These are phyloP conservation scores for Tenthredo livida DNA, from an alignment of 2,888 invertebrate genomes.

Conservation along the genomic window DNA sequence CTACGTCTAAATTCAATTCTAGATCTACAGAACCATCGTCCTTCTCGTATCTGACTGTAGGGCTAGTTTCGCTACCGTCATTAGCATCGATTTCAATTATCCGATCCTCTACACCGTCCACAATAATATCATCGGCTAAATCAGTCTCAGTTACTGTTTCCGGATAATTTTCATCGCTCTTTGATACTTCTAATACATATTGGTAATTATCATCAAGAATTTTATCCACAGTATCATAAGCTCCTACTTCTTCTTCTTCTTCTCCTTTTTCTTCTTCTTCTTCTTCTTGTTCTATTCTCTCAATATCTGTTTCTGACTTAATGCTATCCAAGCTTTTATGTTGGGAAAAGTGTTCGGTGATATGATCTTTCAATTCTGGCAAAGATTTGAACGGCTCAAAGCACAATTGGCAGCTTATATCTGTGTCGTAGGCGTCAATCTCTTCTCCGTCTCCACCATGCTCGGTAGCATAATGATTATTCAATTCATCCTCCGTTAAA, in stretches of 20 bases:
- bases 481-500: conserved; percentile 54
- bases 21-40: conserved; percentile 8
- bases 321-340: conserved; percentile 42
- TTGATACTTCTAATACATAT: conserved; percentile 31
- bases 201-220: background rate
- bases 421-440: conserved; percentile 44
- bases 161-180: conserved; percentile 7
- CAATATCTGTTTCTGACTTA: conserved; percentile 47
- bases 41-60: background rate
- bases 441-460: conserved; percentile 56
- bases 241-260: conserved; percentile 8
- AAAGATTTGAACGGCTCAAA: conserved; percentile 62
- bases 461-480: conserved; percentile 52
- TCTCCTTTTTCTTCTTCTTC: no score
- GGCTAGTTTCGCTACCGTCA: background rate
- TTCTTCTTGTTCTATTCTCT: conserved; percentile 1
- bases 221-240: background rate
- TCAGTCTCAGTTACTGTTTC: conserved; percentile 26
- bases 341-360: conserved; percentile 65
- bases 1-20: conserved; percentile 13
- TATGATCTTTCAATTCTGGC: conserved; percentile 65
- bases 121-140: conserved; percentile 15
- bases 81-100: background rate
- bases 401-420: conserved; percentile 69
- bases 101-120: background rate